A percentile compares a stretch with the other conserved stretches of the same genome.
Conservation (phyloP, 2,797 vertebrate species). For the Cossypha caffra region DNA sequence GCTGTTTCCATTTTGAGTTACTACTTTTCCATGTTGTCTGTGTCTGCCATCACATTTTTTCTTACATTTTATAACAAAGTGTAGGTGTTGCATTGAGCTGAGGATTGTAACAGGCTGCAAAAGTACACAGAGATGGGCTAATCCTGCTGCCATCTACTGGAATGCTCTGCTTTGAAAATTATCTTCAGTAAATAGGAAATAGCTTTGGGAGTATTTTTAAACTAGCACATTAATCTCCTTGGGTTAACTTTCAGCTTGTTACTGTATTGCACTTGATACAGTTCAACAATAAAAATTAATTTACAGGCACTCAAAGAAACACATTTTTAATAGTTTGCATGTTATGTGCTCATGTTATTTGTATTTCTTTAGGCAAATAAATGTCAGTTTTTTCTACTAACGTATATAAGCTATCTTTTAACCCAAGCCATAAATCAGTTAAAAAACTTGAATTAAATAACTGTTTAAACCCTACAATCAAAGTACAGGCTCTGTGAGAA, state of each 20-base stretch:
- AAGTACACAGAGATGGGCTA: background rate
- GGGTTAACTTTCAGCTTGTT: background rate
- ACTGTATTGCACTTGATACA: background rate
- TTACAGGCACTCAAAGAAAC: background rate
- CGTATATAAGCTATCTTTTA: background rate
- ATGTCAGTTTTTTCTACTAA: background rate
- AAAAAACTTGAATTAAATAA: background rate
- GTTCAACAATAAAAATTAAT: background rate
- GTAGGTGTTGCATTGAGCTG: background rate
- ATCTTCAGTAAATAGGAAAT: background rate
- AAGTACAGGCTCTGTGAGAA: background rate
- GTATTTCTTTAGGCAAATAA: background rate
- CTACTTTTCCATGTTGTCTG: background rate
- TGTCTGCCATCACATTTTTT: background rate
- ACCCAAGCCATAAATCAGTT: background rate
- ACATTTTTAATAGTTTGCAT: background rate
- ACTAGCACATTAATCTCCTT: background rate
- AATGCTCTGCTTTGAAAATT: background rate
- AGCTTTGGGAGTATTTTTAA: background rate
- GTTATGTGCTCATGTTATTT: background rate
- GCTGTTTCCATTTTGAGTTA: background rate
- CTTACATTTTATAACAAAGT: background rate
- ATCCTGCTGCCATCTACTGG: constrained; percentile 34
- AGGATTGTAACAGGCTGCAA: background rate
- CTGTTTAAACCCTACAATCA: background rate